Evolutionary conservation across 2,888 invertebrate species (phyloP).

Genomic region (Caenorhabditis sinica): DNA sequence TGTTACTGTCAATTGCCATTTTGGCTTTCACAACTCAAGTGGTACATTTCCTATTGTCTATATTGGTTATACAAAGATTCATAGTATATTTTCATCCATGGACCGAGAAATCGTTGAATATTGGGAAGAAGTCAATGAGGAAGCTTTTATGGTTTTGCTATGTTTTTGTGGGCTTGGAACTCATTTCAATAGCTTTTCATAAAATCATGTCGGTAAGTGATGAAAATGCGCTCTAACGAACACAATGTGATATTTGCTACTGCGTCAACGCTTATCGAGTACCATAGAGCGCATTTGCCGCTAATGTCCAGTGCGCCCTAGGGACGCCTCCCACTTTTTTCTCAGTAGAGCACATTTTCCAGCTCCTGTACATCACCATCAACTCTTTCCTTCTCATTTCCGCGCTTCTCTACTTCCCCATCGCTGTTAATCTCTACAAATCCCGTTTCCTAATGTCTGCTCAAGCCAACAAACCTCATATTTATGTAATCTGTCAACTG

Average conservation of each 20-base stretch:
- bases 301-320: too few relatives aligned
- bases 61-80: background rate
- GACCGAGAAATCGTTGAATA: background rate
- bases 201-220: too few relatives aligned
- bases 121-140: background rate
- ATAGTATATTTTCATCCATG: background rate
- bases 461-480: background rate
- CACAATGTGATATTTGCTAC: too few relatives aligned
- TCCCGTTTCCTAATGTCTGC: background rate
- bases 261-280: too few relatives aligned
- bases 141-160: background rate
- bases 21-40: too few relatives aligned
- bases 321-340: too few relatives aligned
- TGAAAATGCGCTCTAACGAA: too few relatives aligned
- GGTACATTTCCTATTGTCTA: background rate
- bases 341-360: background rate
- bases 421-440: background rate
- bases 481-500: background rate
- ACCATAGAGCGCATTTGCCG: too few relatives aligned
- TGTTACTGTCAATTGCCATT: too few relatives aligned
- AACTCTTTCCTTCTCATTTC: background rate
- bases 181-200: background rate
- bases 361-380: background rate
- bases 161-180: background rate
- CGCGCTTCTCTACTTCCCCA: background rate